Base-by-base conservation (phyloP, 2,888 invertebrate genomes). In the Matsumyia berberina region DNA sequence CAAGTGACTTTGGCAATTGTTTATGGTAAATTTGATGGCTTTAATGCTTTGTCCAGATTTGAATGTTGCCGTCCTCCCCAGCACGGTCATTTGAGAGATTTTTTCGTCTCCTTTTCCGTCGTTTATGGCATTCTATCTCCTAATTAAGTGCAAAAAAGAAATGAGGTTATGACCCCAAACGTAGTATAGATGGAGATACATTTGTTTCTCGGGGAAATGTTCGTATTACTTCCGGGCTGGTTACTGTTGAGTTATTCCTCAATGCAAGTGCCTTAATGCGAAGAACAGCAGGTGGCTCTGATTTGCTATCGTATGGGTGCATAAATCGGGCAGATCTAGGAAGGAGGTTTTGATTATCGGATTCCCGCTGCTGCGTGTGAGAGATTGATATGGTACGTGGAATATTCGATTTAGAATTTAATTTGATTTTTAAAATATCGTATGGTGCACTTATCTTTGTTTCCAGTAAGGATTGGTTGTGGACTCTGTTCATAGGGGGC, bases 11-110 rank as follows among this genome's bases (percentile, higher is more conserved):
- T 78, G 83, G 83, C 83, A 83, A 83, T 83, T 78, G 83, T 83
- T 78, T 83, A 83, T 78, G 85, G 79, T 80, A 76, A 80, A 85
- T 85, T 85, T 80, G 85, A 85, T 85, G 85, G 80, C 85, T 80
- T 85, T 76, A 85, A 85, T 80, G 60, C 70, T 72, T 74, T 79
- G 70, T 60, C 80, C 85, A 85, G 70, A 80, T 80, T 80, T 85
- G 85, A 79, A 62, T 64, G 15, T 64, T 12, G 42, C 42, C 19
- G 24, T 53, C 64, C 1, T 33, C 58, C n/a, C n/a, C n/a, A n/a
- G n/a, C n/a, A n/a, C n/a, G n/a, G n/a, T n/a, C n/a, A n/a, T n/a
- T n/a, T n/a, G n/a, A n/a, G n/a, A n/a, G n/a, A n/a, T 17, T 17
- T 39, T 19, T 17, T 11, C 12, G 12, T 31, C 37, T 12, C 31